A percentile compares a stretch with the other conserved stretches of the same genome.
Conservation (phyloP, 2,113 vertebrate species). For the pig (Sus scrofa) region T2T-Sscrofa CM000813.6:51001001-51001500, state of each 20-base stretch:
- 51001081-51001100: background rate
- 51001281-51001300: background rate
- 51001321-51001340: background rate
- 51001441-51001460: background rate
- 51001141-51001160: background rate
- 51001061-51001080: background rate
- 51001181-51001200: background rate
- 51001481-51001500: background rate
- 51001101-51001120: no score
- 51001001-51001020: background rate
- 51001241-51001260: background rate
- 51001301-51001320: background rate
- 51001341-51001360: conserved; percentile 46
- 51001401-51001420: background rate
- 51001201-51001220: background rate
- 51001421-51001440: background rate
- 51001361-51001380: background rate
- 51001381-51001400: conserved; percentile 36
- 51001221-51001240: background rate
- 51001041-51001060: background rate
- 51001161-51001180: background rate
- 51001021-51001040: background rate
- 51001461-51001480: conserved; percentile 34
- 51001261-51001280: background rate
- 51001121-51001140: background rate